Percentiles rank a stretch among this genome's conserved stretches.
Evolutionary conservation across 2,797 vertebrate species (phyloP).

Genomic region (Neomorphus geoffroyi): DNA sequence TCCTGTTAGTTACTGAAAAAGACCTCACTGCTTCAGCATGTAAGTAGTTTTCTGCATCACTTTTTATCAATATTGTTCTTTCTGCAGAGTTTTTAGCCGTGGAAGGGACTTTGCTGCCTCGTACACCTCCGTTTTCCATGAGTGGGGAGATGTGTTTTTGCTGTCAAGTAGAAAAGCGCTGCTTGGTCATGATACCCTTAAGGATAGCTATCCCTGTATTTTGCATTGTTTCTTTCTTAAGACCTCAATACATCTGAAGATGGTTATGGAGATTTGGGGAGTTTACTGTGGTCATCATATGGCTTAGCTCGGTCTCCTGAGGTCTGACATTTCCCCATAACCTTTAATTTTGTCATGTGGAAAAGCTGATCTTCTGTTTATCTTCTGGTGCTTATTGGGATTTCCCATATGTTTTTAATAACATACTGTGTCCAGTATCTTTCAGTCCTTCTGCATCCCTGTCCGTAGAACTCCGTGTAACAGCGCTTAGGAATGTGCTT

Average conservation of each 20-base stretch:
- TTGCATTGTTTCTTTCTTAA: not conserved
- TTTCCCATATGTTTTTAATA: not conserved
- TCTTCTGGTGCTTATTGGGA: not conserved
- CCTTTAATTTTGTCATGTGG: not conserved
- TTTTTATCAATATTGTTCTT: not conserved
- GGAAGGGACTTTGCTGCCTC: not conserved
- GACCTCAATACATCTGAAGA: not conserved
- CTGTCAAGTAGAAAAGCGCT: not conserved
- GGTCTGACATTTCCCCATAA: not conserved
- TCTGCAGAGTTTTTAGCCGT: not conserved
- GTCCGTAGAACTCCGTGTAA: not conserved
- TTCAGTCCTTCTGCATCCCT: not conserved
- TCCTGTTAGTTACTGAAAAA: not conserved
- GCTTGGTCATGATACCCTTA: not conserved
- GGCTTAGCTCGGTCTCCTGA: not conserved
- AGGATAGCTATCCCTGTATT: not conserved
- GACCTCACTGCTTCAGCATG: not conserved
- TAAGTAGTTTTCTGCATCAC: not conserved
- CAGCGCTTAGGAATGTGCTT: not conserved
- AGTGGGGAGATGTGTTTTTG: not conserved
- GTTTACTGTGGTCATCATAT: not conserved
- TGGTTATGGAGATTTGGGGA: not conserved
- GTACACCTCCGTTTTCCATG: not conserved
- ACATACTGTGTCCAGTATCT: rapidly evolving
- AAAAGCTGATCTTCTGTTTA: not conserved